Percentiles rank a stretch among this genome's conserved stretches.
These are phyloP conservation scores for Branchinecta sandiegonensis DNA, from an alignment of 2,888 invertebrate genomes.

Conservation along the genomic window DNA sequence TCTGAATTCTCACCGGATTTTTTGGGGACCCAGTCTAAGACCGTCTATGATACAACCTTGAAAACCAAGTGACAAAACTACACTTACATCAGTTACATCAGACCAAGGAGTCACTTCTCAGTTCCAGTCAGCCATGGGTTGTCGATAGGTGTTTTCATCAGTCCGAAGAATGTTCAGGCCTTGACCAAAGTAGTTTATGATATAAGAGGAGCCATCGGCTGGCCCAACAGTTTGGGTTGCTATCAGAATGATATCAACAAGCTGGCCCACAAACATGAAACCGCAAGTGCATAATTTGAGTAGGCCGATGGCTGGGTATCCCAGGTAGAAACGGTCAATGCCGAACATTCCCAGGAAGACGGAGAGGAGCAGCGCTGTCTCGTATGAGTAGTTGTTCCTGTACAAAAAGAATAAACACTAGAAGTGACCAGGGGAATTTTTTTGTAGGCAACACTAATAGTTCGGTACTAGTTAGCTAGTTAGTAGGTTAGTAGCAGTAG, in stretches of 20 bases:
- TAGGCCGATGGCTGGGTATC: slow-evolving; percentile 87
- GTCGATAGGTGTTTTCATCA: slow-evolving; percentile 67
- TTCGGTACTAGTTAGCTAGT: not conserved
- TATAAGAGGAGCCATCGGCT: slow-evolving; percentile 83
- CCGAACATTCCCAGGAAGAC: slow-evolving; percentile 98
- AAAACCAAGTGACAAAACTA: too few relatives aligned
- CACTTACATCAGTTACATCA: not conserved
- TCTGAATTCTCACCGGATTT: too few relatives aligned
- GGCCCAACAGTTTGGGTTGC: slow-evolving; percentile 88
- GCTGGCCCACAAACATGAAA: slow-evolving; percentile 77
- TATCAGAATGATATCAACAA: slow-evolving; percentile 86
- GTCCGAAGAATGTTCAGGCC: slow-evolving; percentile 61
- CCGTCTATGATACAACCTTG: too few relatives aligned
- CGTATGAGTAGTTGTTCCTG: slow-evolving; percentile 87
- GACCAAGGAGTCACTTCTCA: not conserved
- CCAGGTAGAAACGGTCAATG: slow-evolving; percentile 91
- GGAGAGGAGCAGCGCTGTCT: slow-evolving; percentile 77
- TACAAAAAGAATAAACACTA: slow-evolving; percentile 10
- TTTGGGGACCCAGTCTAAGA: too few relatives aligned
- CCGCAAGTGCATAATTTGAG: slow-evolving; percentile 61
- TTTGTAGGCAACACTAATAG: not conserved
- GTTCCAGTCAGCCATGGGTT: slow-evolving; percentile 61
- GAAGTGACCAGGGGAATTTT: slow-evolving; percentile 16
- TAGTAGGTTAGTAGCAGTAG: too few relatives aligned
- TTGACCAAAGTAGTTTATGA: slow-evolving; percentile 86